These are phyloP conservation scores for Sebastolobus alascanus DNA, from an alignment of 2,797 vertebrate genomes.

Conservation along the genomic window DNA sequence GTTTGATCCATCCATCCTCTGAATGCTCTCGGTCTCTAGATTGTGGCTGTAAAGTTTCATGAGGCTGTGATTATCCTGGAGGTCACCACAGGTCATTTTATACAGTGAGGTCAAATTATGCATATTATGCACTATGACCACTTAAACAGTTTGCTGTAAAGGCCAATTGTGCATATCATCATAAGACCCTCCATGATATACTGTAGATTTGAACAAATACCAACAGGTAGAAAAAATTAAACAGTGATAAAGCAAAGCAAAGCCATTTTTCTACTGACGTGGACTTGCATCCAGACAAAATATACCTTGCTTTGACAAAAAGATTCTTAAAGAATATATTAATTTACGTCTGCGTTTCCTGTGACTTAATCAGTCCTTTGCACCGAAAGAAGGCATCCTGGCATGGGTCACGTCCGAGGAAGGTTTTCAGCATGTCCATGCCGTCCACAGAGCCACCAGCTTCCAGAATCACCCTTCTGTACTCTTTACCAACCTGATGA, in stretches of 20 bases:
- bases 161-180: not conserved
- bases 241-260: not conserved
- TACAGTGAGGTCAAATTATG: too few species aligned
- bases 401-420: slow-evolving; percentile 91
- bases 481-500: slow-evolving; percentile 91
- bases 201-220: not conserved
- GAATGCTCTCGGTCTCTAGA: too few species aligned
- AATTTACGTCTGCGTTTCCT: slow-evolving; percentile 31
- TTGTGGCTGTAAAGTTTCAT: too few species aligned
- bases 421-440: slow-evolving; percentile 91
- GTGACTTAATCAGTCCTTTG: slow-evolving; percentile 87
- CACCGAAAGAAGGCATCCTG: slow-evolving; percentile 93
- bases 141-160: not conserved
- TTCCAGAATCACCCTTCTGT: slow-evolving; percentile 92
- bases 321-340: not conserved
- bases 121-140: too few species aligned
- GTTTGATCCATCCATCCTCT: too few species aligned
- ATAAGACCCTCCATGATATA: not conserved
- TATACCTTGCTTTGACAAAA: not conserved
- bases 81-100: too few species aligned
- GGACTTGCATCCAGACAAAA: not conserved
- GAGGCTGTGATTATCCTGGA: too few species aligned
- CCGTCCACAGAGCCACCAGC: slow-evolving; percentile 93
- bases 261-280: not conserved
- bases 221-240: not conserved